phyloP scores from a whole-genome alignment of 1,140 invertebrate genomes.

The Papilio helenus region DNA sequence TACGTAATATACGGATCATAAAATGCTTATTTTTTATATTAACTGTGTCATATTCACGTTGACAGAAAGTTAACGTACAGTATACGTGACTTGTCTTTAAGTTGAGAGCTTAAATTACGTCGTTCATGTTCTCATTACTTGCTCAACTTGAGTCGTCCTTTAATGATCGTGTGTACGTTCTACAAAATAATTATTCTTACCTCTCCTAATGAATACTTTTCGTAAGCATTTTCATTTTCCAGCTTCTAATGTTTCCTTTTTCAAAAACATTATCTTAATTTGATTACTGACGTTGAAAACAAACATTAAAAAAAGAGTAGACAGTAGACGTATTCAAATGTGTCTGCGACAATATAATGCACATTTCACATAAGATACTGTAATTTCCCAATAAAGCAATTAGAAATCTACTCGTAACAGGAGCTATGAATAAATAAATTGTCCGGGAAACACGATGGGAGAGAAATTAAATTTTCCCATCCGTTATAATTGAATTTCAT shows the following conservation, averaged over 20 bases:
- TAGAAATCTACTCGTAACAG: constrained; percentile 31
- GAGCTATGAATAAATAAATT: constrained; percentile 24
- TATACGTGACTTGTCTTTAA: constrained; percentile 37
- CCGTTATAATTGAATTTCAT: constrained; percentile 35
- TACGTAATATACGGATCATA: background rate
- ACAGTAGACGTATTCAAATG: no score
- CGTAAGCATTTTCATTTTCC: background rate
- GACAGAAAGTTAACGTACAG: constrained; percentile 16
- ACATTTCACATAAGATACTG: constrained; percentile 18
- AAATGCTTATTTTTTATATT: background rate
- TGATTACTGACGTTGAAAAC: no score
- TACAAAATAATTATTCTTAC: constrained; percentile 13
- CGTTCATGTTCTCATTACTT: constrained; percentile 36
- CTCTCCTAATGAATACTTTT: background rate
- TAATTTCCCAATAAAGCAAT: constrained; percentile 31
- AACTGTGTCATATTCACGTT: constrained; percentile 21
- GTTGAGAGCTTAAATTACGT: constrained; percentile 36
- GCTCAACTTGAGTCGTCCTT: constrained; percentile 14
- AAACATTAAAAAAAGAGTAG: no score
- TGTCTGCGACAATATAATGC: background rate
- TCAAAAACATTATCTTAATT: no score
- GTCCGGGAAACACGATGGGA: constrained; percentile 30
- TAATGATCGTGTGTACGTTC: background rate
- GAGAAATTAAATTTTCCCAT: constrained; percentile 37
- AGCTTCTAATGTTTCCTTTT: background rate